These are phyloP conservation scores for Xylocampa areola DNA, from an alignment of 2,888 invertebrate species.

Conservation along the genomic window DNA sequence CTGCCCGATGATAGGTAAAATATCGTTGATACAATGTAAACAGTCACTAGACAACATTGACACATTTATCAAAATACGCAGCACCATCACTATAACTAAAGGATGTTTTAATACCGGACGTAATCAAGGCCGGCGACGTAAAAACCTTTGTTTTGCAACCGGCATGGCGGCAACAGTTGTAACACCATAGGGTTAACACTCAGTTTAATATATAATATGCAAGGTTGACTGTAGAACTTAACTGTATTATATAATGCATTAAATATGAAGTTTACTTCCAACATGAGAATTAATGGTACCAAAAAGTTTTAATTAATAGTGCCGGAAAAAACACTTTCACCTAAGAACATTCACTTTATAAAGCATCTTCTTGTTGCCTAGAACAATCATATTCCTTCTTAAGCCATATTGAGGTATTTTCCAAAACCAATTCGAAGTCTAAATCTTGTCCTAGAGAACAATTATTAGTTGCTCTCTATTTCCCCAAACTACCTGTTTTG, in stretches of 20 bases:
- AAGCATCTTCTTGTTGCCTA: too few relatives aligned
- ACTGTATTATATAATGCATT: neutral
- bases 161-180: constrained; percentile 32
- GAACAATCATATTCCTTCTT: too few relatives aligned
- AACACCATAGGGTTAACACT: constrained; percentile 44
- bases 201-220: constrained; percentile 8
- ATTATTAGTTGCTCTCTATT: too few relatives aligned
- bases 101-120: constrained; percentile 63
- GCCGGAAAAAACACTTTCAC: too few relatives aligned
- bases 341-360: too few relatives aligned
- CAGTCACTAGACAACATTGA: constrained; percentile 43
- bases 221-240: constrained; percentile 11
- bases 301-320: too few relatives aligned
- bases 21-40: constrained; percentile 7
- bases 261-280: too few relatives aligned
- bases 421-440: too few relatives aligned
- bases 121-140: constrained; percentile 60
- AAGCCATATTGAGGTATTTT: too few relatives aligned
- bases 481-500: too few relatives aligned
- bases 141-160: constrained; percentile 60
- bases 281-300: too few relatives aligned
- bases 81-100: constrained; percentile 45
- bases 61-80: constrained; percentile 37
- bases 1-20: constrained; percentile 7
- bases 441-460: too few relatives aligned